Percentiles rank a stretch among this genome's conserved stretches.
phyloP scores from a whole-genome alignment of 2,113 vertebrate species.

The Jacana jacana region DNA sequence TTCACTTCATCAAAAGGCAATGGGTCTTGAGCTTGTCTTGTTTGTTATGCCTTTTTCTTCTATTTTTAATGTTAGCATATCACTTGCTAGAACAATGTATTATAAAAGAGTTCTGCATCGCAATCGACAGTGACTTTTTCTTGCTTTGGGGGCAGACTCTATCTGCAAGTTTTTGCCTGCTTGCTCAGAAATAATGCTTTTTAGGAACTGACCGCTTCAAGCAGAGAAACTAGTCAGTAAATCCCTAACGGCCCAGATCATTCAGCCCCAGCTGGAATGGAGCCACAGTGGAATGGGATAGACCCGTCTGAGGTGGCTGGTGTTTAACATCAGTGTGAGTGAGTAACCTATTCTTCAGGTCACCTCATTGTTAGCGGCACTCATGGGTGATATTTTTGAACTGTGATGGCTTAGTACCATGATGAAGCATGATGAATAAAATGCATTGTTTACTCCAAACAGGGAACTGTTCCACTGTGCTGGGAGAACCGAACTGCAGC shows the following conservation, averaged over 20 bases:
- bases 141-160: neutral
- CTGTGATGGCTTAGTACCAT: neutral
- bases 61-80: constrained; percentile 22
- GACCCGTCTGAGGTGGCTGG: neutral
- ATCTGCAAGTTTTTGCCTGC: constrained; percentile 11
- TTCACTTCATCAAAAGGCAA: constrained; percentile 5
- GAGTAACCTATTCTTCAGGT: neutral
- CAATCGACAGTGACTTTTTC: neutral
- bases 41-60: neutral
- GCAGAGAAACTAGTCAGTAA: neutral
- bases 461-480: neutral
- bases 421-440: neutral
- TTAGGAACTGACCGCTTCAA: neutral
- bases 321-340: neutral
- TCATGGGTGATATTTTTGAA: neutral
- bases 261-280: neutral
- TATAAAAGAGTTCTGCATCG: neutral
- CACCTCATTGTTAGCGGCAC: neutral
- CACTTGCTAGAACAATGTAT: neutral
- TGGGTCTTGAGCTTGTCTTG: constrained; percentile 12
- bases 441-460: neutral
- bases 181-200: neutral
- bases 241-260: neutral
- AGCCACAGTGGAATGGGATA: neutral
- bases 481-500: neutral